Evolutionary conservation across 2,888 invertebrate species (phyloP).

Genomic region (Leptinotarsa haldemani): DNA sequence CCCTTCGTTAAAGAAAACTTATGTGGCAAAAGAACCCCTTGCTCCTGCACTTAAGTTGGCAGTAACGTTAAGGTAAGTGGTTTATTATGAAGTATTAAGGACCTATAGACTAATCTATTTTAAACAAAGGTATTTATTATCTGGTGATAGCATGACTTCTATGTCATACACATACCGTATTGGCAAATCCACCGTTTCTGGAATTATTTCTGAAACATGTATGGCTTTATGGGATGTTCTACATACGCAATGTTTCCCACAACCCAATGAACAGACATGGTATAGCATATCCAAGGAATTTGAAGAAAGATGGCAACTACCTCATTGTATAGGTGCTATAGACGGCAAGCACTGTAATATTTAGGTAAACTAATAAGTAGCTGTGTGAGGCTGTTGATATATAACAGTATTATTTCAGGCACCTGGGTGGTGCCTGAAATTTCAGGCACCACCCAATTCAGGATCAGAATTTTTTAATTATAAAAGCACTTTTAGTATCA

Average conservation of each 20-base stretch:
- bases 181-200: background rate
- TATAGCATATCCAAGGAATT: conserved; percentile 38
- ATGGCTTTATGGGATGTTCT: background rate
- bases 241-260: background rate
- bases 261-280: conserved; percentile 36
- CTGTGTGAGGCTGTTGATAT: background rate
- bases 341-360: conserved; percentile 36
- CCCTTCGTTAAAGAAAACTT: conserved; percentile 1
- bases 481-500: conserved; percentile 22
- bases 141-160: background rate
- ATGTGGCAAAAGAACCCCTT: conserved; percentile 6
- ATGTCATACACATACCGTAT: conserved; percentile 6
- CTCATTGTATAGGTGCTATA: conserved; percentile 43
- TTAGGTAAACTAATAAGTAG: background rate
- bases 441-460: conserved; percentile 38
- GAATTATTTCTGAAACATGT: background rate
- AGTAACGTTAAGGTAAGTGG: background rate
- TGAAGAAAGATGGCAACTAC: conserved; percentile 39
- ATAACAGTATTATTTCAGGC: conserved; percentile 22
- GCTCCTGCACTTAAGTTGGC: conserved; percentile 12
- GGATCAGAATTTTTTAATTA: conserved; percentile 41
- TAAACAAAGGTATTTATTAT: background rate
- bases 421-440: no score
- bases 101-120: background rate
- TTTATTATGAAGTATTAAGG: background rate